Percentiles rank a stretch among this genome's conserved stretches.
Evolutionary conservation across 2,888 invertebrate genomes (phyloP).

Genomic region (Timema podura): DNA sequence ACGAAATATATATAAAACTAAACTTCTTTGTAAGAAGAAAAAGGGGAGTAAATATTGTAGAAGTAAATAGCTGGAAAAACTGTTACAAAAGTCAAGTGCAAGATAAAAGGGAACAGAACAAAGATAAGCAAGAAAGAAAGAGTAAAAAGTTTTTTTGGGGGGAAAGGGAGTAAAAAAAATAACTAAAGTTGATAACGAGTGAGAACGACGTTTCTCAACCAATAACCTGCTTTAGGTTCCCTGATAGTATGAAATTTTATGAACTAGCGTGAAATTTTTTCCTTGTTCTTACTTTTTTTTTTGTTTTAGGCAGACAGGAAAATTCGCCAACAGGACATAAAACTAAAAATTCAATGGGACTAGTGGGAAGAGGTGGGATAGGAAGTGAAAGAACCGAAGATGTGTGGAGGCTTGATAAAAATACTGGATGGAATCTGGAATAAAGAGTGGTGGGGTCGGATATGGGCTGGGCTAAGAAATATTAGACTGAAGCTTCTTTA

Average conservation of each 20-base stretch:
- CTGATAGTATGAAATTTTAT: slow-evolving; percentile 25
- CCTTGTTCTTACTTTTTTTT: not conserved
- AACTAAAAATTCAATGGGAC: slow-evolving; percentile 23
- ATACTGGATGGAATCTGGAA: not conserved
- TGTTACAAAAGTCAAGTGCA: too few relatives aligned
- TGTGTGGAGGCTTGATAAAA: not conserved
- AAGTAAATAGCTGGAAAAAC: too few relatives aligned
- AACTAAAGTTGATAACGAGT: not conserved
- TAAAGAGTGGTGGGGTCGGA: not conserved
- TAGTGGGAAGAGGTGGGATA: not conserved
- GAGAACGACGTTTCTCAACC: slow-evolving; percentile 20
- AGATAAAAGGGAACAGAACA: too few relatives aligned
- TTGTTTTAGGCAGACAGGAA: slow-evolving; percentile 13
- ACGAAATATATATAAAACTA: too few relatives aligned
- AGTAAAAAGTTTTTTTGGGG: not conserved
- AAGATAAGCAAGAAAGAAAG: not conserved
- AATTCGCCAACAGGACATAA: slow-evolving; percentile 24
- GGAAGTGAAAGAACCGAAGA: not conserved
- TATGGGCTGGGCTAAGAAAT: not conserved
- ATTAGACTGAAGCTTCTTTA: not conserved
- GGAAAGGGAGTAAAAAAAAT: not conserved
- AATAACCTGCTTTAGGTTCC: slow-evolving; percentile 20
- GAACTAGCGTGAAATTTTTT: slow-evolving; percentile 19
- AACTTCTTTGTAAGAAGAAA: too few relatives aligned
- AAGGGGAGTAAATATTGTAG: too few relatives aligned